Percentiles rank a stretch among this genome's conserved stretches.
These are phyloP conservation scores for Sebastes fasciatus DNA, from an alignment of 2,113 vertebrate genomes.

Conservation along the genomic window DNA sequence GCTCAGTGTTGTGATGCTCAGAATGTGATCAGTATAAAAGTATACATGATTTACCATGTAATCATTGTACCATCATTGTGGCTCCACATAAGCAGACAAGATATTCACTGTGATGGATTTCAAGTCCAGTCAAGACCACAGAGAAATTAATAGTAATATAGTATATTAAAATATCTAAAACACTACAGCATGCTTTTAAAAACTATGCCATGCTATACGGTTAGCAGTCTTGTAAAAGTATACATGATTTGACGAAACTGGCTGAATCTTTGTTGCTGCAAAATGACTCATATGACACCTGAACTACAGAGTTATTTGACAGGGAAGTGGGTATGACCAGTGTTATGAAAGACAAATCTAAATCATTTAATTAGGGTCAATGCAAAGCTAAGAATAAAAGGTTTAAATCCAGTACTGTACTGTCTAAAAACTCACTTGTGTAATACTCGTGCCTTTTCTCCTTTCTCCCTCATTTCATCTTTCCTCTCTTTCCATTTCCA, in stretches of 20 bases:
- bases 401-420: not conserved
- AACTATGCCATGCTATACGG: not conserved
- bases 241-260: not conserved
- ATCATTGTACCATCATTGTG: not conserved
- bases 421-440: not conserved
- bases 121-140: too few species aligned
- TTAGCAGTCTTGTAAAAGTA: not conserved
- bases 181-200: not conserved
- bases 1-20: not conserved
- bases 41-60: not conserved
- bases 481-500: slow-evolving; percentile 11
- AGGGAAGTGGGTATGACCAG: not conserved
- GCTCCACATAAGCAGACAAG: not conserved
- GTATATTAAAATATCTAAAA: not conserved
- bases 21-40: not conserved
- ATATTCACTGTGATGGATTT: not conserved
- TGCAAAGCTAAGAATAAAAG: not conserved
- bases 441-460: not conserved
- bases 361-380: not conserved
- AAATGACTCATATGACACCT: not conserved
- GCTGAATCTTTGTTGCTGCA: not conserved
- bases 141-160: too few species aligned
- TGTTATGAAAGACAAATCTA: not conserved
- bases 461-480: slow-evolving; percentile 30
- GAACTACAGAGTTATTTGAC: not conserved